Conservation (phyloP, 1,140 invertebrate species). For the Eubasilissa regina region DNA sequence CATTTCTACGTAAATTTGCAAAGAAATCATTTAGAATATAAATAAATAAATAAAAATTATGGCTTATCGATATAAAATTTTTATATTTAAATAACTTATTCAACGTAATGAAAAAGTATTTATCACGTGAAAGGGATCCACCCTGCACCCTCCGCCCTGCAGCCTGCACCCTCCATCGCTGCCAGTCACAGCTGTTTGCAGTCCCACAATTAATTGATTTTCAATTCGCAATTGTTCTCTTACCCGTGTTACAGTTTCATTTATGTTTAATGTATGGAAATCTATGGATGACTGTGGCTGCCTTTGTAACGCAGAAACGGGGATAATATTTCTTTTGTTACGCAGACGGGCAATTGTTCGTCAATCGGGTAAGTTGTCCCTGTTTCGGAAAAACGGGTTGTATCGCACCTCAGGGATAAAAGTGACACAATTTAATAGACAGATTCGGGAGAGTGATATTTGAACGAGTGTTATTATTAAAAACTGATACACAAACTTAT, state of each 20-base stretch:
- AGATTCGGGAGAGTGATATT: not conserved
- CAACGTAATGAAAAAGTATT: too few species aligned
- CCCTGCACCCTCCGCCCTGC: not conserved
- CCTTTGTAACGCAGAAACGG: constrained; percentile 35
- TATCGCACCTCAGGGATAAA: too few species aligned
- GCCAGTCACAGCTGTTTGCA: constrained; percentile 39
- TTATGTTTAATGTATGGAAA: constrained; percentile 45
- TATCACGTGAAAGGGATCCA: not conserved
- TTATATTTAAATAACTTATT: too few species aligned
- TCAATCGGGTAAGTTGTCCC: constrained; percentile 23
- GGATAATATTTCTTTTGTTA: constrained; percentile 37
- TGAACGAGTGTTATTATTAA: not conserved
- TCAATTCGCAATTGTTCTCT: constrained; percentile 52
- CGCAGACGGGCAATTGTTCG: constrained; percentile 12
- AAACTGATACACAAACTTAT: too few species aligned
- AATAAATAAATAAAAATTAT: too few species aligned
- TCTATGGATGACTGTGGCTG: constrained; percentile 24
- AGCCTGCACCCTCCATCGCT: too few species aligned
- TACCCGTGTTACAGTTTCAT: constrained; percentile 40
- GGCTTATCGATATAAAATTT: too few species aligned
- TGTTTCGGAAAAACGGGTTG: constrained; percentile 6
- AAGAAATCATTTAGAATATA: too few species aligned
- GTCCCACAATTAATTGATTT: constrained; percentile 54
- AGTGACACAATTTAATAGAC: not conserved
- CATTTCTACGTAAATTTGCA: too few species aligned